These are phyloP conservation scores for Ateles fusciceps DNA, from an alignment of 2,797 vertebrate genomes.

Conservation along the genomic window DNA sequence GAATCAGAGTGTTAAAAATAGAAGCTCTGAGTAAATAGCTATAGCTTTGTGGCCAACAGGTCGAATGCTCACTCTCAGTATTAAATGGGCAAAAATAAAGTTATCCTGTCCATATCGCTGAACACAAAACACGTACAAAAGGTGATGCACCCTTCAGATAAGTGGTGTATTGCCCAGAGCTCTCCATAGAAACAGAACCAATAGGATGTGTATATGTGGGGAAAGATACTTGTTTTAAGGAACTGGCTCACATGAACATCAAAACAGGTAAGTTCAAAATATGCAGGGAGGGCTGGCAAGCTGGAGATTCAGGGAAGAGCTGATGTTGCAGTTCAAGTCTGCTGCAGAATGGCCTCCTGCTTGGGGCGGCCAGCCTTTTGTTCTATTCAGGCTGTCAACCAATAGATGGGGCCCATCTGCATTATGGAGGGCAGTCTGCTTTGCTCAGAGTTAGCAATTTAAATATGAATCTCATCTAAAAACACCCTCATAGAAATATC, in stretches of 20 bases:
- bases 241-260: background rate
- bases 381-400: background rate
- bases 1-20: background rate
- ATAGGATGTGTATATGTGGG: background rate
- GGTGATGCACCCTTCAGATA: background rate
- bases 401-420: background rate
- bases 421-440: background rate
- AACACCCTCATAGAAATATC: background rate
- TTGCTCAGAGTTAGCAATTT: background rate
- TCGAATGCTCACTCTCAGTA: background rate
- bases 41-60: background rate
- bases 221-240: background rate
- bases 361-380: background rate
- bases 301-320: background rate
- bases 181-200: background rate
- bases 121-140: background rate
- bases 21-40: background rate
- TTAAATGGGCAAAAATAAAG: background rate
- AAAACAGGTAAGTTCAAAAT: background rate
- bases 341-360: background rate
- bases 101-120: background rate
- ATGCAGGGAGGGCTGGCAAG: background rate
- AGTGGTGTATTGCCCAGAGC: background rate
- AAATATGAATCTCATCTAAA: background rate
- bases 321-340: background rate